Conservation (phyloP, 2,888 invertebrate genomes). For the Lasioglossum villosulum region DNA sequence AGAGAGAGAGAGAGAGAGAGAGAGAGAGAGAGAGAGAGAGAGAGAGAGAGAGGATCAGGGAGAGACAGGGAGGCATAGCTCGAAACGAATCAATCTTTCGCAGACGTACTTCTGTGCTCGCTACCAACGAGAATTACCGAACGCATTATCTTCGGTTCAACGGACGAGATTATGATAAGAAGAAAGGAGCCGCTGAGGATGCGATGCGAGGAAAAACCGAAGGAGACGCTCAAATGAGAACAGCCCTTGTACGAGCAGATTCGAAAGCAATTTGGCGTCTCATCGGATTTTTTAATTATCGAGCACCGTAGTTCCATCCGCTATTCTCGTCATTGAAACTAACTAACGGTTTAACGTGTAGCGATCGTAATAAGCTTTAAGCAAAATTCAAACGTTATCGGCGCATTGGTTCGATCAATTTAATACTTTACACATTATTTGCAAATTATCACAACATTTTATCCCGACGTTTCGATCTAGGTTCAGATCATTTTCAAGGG, state of each 20-base stretch:
- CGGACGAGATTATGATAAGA: slow-evolving; percentile 35
- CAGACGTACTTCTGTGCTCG: slow-evolving; percentile 17
- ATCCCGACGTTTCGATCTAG: too few species aligned
- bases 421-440: too few species aligned
- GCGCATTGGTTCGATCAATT: too few species aligned
- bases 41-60: not conserved
- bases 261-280: slow-evolving; percentile 1
- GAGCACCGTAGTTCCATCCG: not conserved
- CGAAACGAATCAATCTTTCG: slow-evolving; percentile 39
- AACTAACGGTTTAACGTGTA: too few species aligned
- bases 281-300: slow-evolving; percentile 2
- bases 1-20: too few species aligned
- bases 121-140: slow-evolving; percentile 30
- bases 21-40: not conserved
- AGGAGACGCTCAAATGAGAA: slow-evolving; percentile 67
- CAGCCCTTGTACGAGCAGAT: not conserved
- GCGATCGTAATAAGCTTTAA: too few species aligned
- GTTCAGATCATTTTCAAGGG: too few species aligned
- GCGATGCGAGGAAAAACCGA: slow-evolving; percentile 71
- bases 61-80: not conserved
- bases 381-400: too few species aligned
- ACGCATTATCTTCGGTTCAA: slow-evolving; percentile 33
- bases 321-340: not conserved
- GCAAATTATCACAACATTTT: too few species aligned
- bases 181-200: slow-evolving; percentile 54